phyloP scores from a whole-genome alignment of 2,113 vertebrate species.

The Aegotheles bennettii region DNA sequence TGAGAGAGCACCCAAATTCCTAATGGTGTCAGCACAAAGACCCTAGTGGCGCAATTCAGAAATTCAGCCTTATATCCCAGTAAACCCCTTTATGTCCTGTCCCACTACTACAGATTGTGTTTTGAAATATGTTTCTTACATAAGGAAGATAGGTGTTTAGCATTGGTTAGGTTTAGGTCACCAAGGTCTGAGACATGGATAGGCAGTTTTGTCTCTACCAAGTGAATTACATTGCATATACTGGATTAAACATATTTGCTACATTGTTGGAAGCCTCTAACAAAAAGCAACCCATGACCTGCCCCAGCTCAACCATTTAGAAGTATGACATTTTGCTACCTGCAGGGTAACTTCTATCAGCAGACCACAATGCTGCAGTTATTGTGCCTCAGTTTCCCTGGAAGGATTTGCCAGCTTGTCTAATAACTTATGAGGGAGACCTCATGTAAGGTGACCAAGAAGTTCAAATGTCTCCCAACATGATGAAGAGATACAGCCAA shows the following conservation, averaged over 20 bases:
- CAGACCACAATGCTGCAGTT: neutral
- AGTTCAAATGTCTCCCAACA: neutral
- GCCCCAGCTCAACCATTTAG: neutral
- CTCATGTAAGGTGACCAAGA: neutral
- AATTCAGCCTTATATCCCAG: neutral
- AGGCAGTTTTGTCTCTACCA: neutral
- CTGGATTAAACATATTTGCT: neutral
- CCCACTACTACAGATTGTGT: neutral
- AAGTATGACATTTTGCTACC: neutral
- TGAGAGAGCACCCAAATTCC: neutral
- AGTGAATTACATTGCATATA: rapidly evolving
- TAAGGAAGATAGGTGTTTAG: neutral
- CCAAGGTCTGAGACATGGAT: neutral
- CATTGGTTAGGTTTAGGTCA: neutral
- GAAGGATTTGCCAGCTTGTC: neutral
- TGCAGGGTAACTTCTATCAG: neutral
- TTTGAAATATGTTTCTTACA: neutral
- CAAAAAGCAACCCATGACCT: neutral
- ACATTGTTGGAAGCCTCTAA: neutral
- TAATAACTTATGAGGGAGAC: neutral
- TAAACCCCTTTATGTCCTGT: neutral
- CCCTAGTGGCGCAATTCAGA: neutral
- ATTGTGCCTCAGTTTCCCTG: neutral
- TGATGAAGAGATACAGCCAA: neutral
- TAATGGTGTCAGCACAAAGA: neutral